phyloP scores from a whole-genome alignment of 2,113 vertebrate species.

The Melanotaenia duboulayi region DNA sequence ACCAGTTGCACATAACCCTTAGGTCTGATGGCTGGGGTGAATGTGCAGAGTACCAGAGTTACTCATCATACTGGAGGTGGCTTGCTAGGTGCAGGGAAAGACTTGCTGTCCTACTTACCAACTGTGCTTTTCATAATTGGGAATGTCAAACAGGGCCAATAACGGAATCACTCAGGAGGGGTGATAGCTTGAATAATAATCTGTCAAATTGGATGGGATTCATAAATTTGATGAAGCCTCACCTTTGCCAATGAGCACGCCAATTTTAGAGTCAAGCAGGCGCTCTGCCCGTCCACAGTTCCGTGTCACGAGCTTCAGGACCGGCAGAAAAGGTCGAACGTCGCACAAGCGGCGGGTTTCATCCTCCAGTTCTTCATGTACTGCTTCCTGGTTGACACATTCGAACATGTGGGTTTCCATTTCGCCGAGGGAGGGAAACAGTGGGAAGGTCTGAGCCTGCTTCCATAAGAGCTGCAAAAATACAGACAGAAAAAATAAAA shows the following conservation, averaged over 20 bases:
- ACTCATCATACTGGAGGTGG: slow-evolving; percentile 18
- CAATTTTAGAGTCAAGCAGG: slow-evolving; percentile 94
- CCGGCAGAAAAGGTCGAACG: slow-evolving; percentile 94
- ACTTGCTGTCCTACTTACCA: slow-evolving; percentile 37
- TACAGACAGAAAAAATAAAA: slow-evolving; percentile 27
- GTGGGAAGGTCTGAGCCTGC: slow-evolving; percentile 91
- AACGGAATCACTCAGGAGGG: slow-evolving; percentile 1
- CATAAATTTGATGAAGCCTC: slow-evolving; percentile 34
- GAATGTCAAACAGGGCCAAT: slow-evolving; percentile 20
- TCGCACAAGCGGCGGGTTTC: slow-evolving; percentile 94
- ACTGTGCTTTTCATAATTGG: slow-evolving; percentile 41
- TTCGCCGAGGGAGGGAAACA: slow-evolving; percentile 92
- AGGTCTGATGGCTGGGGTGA: slow-evolving; percentile 13
- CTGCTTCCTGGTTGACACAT: slow-evolving; percentile 96
- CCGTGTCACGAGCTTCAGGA: slow-evolving; percentile 92
- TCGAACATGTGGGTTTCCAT: slow-evolving; percentile 98
- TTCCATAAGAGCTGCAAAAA: slow-evolving; percentile 95
- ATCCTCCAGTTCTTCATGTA: slow-evolving; percentile 96
- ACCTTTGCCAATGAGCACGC: slow-evolving; percentile 98
- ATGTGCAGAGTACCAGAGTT: slow-evolving; percentile 16
- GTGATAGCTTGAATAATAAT: slow-evolving; percentile 9
- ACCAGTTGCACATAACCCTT: slow-evolving; percentile 32
- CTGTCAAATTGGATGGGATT: background rate
- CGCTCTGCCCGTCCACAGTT: slow-evolving; percentile 94
- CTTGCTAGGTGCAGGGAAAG: slow-evolving; percentile 1